phyloP scores from a whole-genome alignment of 2,113 vertebrate species.

The Megaceryle torquata region DNA sequence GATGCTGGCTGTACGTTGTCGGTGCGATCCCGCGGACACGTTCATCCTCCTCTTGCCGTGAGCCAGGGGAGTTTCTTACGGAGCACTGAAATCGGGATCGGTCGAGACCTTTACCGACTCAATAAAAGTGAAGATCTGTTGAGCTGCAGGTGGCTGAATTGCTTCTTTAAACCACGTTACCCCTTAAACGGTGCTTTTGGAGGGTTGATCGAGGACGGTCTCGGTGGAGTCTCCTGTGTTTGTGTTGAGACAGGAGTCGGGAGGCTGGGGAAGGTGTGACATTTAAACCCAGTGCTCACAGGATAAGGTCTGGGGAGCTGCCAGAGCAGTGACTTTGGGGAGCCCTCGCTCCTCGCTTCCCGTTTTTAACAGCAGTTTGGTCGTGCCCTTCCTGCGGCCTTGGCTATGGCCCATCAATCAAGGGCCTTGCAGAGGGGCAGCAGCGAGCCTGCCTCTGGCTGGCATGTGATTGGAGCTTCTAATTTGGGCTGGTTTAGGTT shows the following conservation, averaged over 20 bases:
- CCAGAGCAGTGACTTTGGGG: not conserved
- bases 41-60: not conserved
- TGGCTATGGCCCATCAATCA: rapidly evolving
- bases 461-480: not conserved
- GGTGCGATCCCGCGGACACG: not conserved
- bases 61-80: not conserved
- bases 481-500: not conserved
- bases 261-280: not conserved
- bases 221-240: not conserved
- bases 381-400: not conserved
- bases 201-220: rapidly evolving
- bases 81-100: not conserved
- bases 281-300: not conserved
- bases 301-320: not conserved
- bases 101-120: constrained; percentile 6
- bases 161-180: not conserved
- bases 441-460: not conserved
- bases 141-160: constrained; percentile 28
- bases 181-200: not conserved
- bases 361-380: rapidly evolving
- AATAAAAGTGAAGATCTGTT: constrained; percentile 40
- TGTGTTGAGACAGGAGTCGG: not conserved
- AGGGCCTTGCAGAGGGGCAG: not conserved
- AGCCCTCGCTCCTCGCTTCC: not conserved
- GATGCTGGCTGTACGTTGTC: not conserved